Base-by-base conservation (phyloP, 2,888 invertebrate genomes). In the Apotomis turbidana region DNA sequence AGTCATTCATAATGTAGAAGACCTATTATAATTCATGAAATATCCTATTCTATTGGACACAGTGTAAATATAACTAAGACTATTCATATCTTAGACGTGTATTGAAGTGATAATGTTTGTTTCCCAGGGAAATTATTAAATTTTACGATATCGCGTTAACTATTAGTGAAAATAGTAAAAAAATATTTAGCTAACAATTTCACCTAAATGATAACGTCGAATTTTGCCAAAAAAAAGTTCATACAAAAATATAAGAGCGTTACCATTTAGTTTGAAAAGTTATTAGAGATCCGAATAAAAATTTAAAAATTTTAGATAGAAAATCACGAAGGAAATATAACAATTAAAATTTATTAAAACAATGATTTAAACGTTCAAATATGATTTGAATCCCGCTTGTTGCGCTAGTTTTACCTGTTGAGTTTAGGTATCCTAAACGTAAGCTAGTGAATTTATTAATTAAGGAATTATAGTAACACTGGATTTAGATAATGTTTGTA, bases 21-120 rank as follows among this genome's bases (percentile, higher is more conserved):
- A 79, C 38, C 59, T 74, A 68, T 68, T 67, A 54, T 68, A 69
- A 71, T 71, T 74, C 63, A 71, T 77, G 70, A 73, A 78, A 78
- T 81, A 80, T 81, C 78, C 76, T 81, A 79, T 79, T 78, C 75
- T 77, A 83, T 77, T 80, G 78, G 79, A 80, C 79, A 82, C 78
- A 78, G 79, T 90, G 89, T 90, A 90, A 84, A 90, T 91, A 89
- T 83, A 84, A 82, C 75, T 82, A 85, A 89, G 88, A 84, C 85
- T 91, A 90, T 90, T 93, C 93, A 93, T 93, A 93, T 93, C 93
- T 88, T 93, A 93, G 92, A 86, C 81, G 82, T 82, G 79, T 90
- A 91, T 88, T 88, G 80, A 91, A 89, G 90, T 91, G 90, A 93
- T 91, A 90, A 83, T 83, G 83, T 88, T 89, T 88, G 85, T 91